Evolutionary conservation across 1,140 invertebrate species (phyloP), one percentile per base, ranked within the genome.

Genomic region (Pogonus chalceus): DNA sequence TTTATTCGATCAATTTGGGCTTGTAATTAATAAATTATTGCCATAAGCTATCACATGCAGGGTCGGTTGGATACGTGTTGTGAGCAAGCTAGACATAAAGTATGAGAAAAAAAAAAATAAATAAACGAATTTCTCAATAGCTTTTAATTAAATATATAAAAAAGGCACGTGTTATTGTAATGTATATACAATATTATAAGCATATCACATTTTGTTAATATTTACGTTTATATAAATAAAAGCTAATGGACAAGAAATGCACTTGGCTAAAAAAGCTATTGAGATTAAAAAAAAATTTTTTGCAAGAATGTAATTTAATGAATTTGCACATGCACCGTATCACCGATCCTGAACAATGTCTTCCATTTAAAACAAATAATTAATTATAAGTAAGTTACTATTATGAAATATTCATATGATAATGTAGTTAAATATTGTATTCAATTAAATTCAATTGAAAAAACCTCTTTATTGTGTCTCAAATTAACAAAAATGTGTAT

Each of bases 321-420:
- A n/a, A n/a, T n/a, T n/a, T n/a, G n/a, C n/a, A n/a, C n/a, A n/a
- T n/a, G n/a, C 26, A 7, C 26, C 4, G 26, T 31, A 14, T 31
- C 18, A 18, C 9, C 18, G 37, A 43, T 43, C 37, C 37, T 43
- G 37, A 67, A 69, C 66, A 62, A 60, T 67, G 67, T 69, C 67
- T 69, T 69, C 67, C 67, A 69, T 58, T 64, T 65, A 66, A 67
- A 65, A 69, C 67, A 69, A 67, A 69, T 69, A 69, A 69, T 69
- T 63, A 69, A 62, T 63, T 67, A 43, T 43, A 43, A 43, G 60
- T 69, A 69, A 69, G 67, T 63, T 55, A 61, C 53, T 24, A 51
- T 49, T 46, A 56, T 53, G 35, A 50, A 54, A 55, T 43, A 43
- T 43, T 18, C 37, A 43, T 43, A 43, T 43, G 37, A 43, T 43